Percentiles rank a stretch among this genome's conserved stretches.
Evolutionary conservation across 2,113 vertebrate genomes (phyloP).

Genomic region (Platysteira castanea): DNA sequence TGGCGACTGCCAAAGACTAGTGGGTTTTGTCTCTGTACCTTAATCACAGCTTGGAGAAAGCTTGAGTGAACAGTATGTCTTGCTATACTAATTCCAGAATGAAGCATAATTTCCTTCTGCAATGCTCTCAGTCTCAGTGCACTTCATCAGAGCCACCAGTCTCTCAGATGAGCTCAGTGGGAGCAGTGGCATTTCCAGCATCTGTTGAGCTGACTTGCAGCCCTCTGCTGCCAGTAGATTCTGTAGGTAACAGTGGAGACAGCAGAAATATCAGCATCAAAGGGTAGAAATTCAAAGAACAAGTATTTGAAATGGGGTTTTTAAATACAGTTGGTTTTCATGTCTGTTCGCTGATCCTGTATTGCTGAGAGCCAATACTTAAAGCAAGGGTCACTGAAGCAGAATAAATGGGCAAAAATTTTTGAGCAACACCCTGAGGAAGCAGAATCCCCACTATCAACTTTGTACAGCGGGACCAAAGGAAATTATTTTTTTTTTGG

Average conservation of each 20-base stretch:
- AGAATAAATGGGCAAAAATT: not conserved
- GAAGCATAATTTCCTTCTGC: not conserved
- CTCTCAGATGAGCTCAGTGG: not conserved
- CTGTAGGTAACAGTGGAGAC: not conserved
- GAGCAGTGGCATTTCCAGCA: not conserved
- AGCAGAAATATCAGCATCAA: not conserved
- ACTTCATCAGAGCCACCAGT: not conserved
- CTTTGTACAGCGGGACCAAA: not conserved
- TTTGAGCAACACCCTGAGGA: not conserved
- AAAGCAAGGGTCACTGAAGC: not conserved
- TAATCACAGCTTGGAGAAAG: not conserved
- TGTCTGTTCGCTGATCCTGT: not conserved
- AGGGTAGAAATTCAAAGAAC: not conserved
- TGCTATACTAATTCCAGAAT: not conserved
- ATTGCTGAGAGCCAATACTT: not conserved
- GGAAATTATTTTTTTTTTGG: not conserved
- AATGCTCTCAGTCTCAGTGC: not conserved
- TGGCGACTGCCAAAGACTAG: not conserved
- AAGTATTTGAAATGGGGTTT: not conserved
- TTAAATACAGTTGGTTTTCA: not conserved
- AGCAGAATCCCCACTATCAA: not conserved
- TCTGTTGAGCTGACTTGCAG: not conserved
- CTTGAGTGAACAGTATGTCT: not conserved
- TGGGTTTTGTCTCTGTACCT: not conserved
- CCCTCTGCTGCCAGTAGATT: not conserved